These are phyloP conservation scores for Prunella fulvescens DNA, from an alignment of 2,113 vertebrate genomes.

Conservation along the genomic window DNA sequence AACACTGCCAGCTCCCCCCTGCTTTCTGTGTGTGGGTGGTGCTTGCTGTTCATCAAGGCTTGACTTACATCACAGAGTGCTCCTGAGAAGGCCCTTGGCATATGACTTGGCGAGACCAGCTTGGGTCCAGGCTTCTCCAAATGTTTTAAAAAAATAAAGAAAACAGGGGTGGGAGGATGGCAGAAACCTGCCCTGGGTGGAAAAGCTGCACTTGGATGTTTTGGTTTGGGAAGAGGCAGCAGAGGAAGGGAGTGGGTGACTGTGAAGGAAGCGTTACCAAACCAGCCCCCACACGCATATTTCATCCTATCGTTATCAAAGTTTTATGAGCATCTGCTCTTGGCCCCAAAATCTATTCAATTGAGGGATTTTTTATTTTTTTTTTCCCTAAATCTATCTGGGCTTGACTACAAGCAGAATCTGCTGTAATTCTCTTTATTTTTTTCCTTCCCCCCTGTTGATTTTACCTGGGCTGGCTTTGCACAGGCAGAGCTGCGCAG, in stretches of 20 bases:
- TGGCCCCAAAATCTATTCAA: conserved; percentile 41
- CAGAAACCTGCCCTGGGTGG: neutral
- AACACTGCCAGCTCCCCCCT: neutral
- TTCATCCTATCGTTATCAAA: conserved; percentile 10
- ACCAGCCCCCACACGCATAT: conserved; percentile 6
- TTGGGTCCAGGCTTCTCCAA: neutral
- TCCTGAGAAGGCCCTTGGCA: neutral
- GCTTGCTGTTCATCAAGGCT: neutral
- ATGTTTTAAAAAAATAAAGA: neutral
- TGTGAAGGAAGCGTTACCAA: conserved; percentile 25
- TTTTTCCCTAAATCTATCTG: neutral
- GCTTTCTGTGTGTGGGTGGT: neutral
- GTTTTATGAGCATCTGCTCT: conserved; percentile 60
- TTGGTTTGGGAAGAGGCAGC: conserved; percentile 14
- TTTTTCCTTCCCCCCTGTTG: rapidly evolving
- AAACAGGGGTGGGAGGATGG: neutral
- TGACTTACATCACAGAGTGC: neutral
- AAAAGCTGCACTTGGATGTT: neutral
- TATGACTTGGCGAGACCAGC: neutral
- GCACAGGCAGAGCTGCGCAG: rapidly evolving
- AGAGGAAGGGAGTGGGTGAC: conserved; percentile 31
- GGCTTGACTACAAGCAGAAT: neutral
- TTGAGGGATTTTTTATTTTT: neutral
- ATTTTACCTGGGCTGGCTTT: neutral
- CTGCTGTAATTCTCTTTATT: neutral